Evolutionary conservation across 2,113 vertebrate species (phyloP), one percentile per base, ranked within the genome.

Genomic region (Actinemys pallida): DNA sequence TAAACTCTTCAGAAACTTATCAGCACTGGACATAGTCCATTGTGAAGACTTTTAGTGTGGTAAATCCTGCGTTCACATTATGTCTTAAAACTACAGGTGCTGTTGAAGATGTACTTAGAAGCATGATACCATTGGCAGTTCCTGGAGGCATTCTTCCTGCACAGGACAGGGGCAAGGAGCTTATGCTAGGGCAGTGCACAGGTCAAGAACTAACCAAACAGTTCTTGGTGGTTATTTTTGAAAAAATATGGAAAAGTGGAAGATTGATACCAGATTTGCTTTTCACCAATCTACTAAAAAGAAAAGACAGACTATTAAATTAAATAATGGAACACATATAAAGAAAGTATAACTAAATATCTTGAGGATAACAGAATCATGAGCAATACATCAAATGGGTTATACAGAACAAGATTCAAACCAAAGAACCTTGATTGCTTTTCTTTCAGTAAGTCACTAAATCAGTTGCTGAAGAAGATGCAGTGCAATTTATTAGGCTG

Each of bases 161-260:
- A 50, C 4, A 86, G 2, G 14, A 94, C 92, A 90, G 16, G 54
- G 31, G 69, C 8, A 84, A 89, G 7, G 1, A 16, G 39, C 31
- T 75, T 88, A 92, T 92, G 19, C 82, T 65, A 86, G 79, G 80
- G 10, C 88, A 95, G 84, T 86, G 39, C 49, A 90, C 81, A 90
- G 10, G 8, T 3, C 12, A 80, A 4, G 50, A 29, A 88, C 56
- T 88, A 88, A 47, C 19, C 82, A 88, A 93, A 52, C 17, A 88
- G 14, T 14, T 16, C 24, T 31, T n/a, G 3, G n/a, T 27, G 47
- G 24, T 0, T 80, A 31, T 42, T 87, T 94, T 92, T 78, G 8
- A 14, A 78, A 91, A 94, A 84, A 39, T 91, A 52, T 91, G 17
- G 49, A 39, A 59, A 86, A 92, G 9, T 50, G 5, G 13, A 91